Evolutionary conservation across 2,888 invertebrate species (phyloP).

Genomic region (Alloplasta piceator): DNA sequence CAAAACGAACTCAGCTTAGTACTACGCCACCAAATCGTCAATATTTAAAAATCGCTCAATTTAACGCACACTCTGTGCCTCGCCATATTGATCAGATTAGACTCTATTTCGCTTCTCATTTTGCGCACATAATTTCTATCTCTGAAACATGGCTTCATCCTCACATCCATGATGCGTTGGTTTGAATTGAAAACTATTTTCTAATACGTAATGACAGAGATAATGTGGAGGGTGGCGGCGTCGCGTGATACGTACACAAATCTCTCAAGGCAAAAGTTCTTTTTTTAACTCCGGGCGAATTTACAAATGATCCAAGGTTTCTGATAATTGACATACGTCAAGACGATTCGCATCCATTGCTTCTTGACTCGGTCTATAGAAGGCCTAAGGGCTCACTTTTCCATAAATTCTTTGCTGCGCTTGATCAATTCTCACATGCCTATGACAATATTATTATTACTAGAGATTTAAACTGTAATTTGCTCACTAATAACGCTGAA

Average conservation of each 20-base stretch:
- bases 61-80: constrained; percentile 6
- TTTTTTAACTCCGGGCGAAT: neutral
- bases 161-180: too few species aligned
- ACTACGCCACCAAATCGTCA: too few species aligned
- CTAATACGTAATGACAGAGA: constrained; percentile 34
- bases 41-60: too few species aligned
- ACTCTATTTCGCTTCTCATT: neutral
- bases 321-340: constrained; percentile 7
- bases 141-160: too few species aligned
- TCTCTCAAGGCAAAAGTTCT: constrained; percentile 36
- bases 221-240: constrained; percentile 26
- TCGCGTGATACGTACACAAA: too few species aligned
- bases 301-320: constrained; percentile 33
- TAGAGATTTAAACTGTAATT: constrained; percentile 43
- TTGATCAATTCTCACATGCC: neutral
- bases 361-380: constrained; percentile 16
- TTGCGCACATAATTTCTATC: constrained; percentile 22
- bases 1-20: too few species aligned
- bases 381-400: constrained; percentile 26
- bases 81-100: constrained; percentile 10
- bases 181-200: constrained; percentile 13
- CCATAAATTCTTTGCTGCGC: neutral
- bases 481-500: neutral
- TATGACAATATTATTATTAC: neutral
- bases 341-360: neutral